Evolutionary conservation across 2,113 vertebrate species (phyloP).

Genomic region (Sorex araneus): DNA sequence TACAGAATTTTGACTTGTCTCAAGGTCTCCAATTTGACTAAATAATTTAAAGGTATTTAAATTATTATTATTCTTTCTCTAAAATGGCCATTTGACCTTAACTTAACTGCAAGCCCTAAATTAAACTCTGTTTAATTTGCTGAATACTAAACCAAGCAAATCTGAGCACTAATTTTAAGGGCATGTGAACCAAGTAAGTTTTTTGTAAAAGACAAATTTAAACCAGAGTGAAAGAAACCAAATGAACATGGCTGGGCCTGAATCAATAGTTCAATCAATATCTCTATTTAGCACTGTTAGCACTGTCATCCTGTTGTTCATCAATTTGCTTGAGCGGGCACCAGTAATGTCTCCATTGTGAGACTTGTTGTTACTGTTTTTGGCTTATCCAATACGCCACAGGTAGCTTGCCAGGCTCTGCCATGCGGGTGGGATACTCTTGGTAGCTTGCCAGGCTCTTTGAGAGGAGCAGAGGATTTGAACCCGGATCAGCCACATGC

Average conservation of each 20-base stretch:
- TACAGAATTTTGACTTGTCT: conserved; percentile 47
- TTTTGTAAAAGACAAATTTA: conserved; percentile 43
- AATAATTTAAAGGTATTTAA: conserved; percentile 73
- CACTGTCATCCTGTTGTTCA: too few species aligned
- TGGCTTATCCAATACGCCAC: too few species aligned
- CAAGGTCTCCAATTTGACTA: conserved; percentile 58
- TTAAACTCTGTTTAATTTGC: conserved; percentile 60
- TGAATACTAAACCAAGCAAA: conserved; percentile 63
- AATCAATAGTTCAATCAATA: conserved; percentile 49
- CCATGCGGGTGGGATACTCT: too few species aligned
- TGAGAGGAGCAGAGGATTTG: too few species aligned
- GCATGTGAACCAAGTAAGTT: conserved; percentile 14
- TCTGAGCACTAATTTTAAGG: conserved; percentile 62
- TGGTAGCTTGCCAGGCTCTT: too few species aligned
- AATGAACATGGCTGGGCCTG: neutral
- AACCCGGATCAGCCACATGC: too few species aligned
- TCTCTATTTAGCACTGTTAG: neutral
- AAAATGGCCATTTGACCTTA: conserved; percentile 59
- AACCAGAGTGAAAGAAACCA: conserved; percentile 54
- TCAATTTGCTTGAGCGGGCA: too few species aligned
- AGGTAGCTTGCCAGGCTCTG: too few species aligned
- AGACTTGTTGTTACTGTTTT: too few species aligned
- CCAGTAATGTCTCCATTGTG: too few species aligned
- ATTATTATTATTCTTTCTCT: conserved; percentile 54
- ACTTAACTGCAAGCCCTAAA: conserved; percentile 58